Evolutionary conservation across 2,797 vertebrate species (phyloP), one percentile per base, ranked within the genome.

Genomic region (Halcyon badia): DNA sequence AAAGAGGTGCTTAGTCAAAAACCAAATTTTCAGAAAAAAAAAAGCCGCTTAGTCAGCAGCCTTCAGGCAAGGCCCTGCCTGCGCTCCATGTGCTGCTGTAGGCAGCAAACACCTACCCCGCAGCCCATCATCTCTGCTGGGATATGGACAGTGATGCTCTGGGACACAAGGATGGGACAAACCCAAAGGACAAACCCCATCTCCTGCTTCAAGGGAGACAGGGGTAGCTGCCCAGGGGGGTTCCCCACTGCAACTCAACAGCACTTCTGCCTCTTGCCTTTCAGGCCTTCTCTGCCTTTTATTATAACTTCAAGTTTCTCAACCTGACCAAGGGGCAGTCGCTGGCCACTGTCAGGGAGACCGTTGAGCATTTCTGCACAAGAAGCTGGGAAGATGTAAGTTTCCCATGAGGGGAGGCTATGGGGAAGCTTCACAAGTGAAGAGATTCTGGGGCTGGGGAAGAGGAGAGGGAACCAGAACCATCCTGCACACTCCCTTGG

Each of bases 211-310:
- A 7, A 16, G 46, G 61, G 14, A 58, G 8, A 16, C 0, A 1
- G 57, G 41, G 11, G 28, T 33, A 52, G 87, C 82, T 60, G 26
- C 39, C 1, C 3, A 11, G n/a, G 22, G 2, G 3, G 0, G 2
- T 21, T 51, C 28, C 44, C 26, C 70, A 7, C 14, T 41, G 33
- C 22, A 66, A 18, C 51, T 57, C 76, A 51, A 2, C 6, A 1
- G 8, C 7, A 11, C 52, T n/a, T 84, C 35, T 86, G 8, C n/a
- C 62, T 87, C 65, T 90, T 65, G 5, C 71, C 54, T 87, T 72
- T 28, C 95, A 98, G 98, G 98, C 98, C 44, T 98, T 98, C 83
- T 98, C 98, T 68, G 98, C 97, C 21, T 98, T 98, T 49, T 98
- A 97, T 76, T 98, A 98, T 20, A 98, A 97, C 71, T 97, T 98